Base-by-base conservation (phyloP, 2,888 invertebrate species). In the Chloroclysta siterata region DNA sequence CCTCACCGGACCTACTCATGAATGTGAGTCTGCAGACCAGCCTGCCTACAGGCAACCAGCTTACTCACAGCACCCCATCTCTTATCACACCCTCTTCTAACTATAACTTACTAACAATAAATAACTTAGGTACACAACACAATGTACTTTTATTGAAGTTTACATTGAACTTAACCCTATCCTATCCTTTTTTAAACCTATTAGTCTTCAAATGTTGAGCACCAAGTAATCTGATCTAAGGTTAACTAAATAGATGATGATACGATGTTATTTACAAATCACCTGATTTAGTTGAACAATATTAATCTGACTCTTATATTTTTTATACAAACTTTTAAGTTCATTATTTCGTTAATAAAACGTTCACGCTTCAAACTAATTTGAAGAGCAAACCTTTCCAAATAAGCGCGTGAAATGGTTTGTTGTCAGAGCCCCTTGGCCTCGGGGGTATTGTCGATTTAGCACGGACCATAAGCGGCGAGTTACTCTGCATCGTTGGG, bases 1-100 rank as follows among this genome's bases (percentile, higher is more conserved):
- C 89, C 84, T 90, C 93, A 76, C 91, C 88, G 85, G 90, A 93
- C 87, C 92, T 91, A 83, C 93, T 93, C 90, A 93, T 93, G 92
- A 93, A 93, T 90, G 93, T 93, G 90, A 93, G 93, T 93, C 82
- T 70, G 51, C 60, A 65, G 56, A 71, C 41, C 51, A 15, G 57
- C 57, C 50, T 60, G 62, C 68, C 2, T 6, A 33, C 33, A 33
- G 3, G 33, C 33, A 33, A 33, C 6, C 33, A 33, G 3, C 22
- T 22, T 33, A 33, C 33, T 66, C 59, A 63, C 66, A 56, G 46
- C 60, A 59, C 22, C 59, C 33, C 41, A 55, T 39, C 39, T 51
- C 28, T 29, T 28, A 52, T n/a, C 51, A 44, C 47, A 39, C 4
- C 33, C 36, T 17, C 14, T 28, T n/a, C 33, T 39, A 33, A 22